Evolutionary conservation across 2,888 invertebrate genomes (phyloP), one percentile per base, ranked within the genome.

Genomic region (Calameuta filiformis): DNA sequence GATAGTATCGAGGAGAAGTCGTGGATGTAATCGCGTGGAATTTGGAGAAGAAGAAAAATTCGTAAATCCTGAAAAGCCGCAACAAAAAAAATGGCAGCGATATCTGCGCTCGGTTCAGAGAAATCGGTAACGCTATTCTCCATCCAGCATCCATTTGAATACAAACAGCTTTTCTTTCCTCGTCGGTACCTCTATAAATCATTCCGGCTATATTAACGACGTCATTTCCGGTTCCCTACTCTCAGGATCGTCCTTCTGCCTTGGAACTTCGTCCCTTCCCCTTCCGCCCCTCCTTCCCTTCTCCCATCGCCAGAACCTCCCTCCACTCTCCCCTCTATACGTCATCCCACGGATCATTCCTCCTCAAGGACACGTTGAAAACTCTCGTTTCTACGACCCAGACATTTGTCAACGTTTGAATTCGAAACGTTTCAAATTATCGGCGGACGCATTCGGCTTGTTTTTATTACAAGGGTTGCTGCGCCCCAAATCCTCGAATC

Each of bases 131-230:
- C 23, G 56, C 56, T 23, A 56, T 56, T 56, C 23, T 56, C 56
- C 9, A 37, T 6, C 56, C 56, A 23, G 71, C 71, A 71, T 12
- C 31, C 77, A 77, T 77, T 77, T 77, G 77, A 77, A 77, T 79
- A 79, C 79, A 77, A 79, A 75, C 79, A 79, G 77, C 77, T 77
- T 75, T 75, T 77, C 77, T 75, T 79, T 73, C 68, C 77, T 73
- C 77, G 68, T 77, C 77, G 75, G 71, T 77, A 33, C 77, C 75
- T 74, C 77, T 73, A 77, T 75, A 75, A 77, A 56, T 79, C 79
- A 77, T 77, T 79, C 79, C 75, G 77, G 71, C 79, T 77, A 37
- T 77, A 79, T 73, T 77, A 77, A 73, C 35, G 75, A 75, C 79
- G 77, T 74, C 79, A 79, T 73, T 73, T 75, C 75, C 79, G 75